phyloP scores from a whole-genome alignment of 2,797 vertebrate species.

The Hirundo rustica region DNA sequence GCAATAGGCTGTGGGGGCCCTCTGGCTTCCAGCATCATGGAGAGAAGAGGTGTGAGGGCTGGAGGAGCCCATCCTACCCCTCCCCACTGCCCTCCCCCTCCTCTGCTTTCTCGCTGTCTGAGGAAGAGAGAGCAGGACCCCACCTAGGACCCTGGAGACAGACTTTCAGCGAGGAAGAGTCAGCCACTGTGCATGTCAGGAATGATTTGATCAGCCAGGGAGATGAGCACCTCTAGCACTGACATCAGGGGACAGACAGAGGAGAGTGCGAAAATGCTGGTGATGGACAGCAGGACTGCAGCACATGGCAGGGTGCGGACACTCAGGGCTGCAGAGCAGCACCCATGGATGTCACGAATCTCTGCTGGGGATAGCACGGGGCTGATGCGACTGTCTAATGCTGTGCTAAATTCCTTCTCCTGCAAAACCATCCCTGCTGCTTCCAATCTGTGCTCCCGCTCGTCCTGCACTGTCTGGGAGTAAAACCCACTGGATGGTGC shows the following conservation, averaged over 20 bases:
- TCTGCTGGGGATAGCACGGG: not conserved
- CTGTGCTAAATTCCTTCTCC: not conserved
- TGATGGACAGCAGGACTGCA: not conserved
- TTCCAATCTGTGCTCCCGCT: not conserved
- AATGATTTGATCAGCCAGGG: constrained; percentile 63
- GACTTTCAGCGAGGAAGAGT: not conserved
- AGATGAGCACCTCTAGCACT: constrained; percentile 45
- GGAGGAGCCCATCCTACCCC: not conserved
- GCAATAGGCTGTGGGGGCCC: not conserved
- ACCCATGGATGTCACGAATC: fast-evolving
- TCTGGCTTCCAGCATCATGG: not conserved
- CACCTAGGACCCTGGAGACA: constrained; percentile 13
- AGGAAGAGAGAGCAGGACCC: not conserved
- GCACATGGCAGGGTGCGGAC: not conserved
- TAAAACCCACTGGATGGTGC: not conserved
- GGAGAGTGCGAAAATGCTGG: constrained; percentile 60
- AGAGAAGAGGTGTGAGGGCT: not conserved
- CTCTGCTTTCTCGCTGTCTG: not conserved
- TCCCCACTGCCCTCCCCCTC: not conserved
- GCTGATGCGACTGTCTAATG: not conserved
- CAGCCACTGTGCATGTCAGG: constrained; percentile 46
- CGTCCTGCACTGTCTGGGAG: not conserved
- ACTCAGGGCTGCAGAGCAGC: not conserved
- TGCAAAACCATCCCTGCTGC: not conserved
- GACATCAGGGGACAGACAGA: constrained; percentile 74